Evolutionary conservation across 2,888 invertebrate species (phyloP).

Genomic region (Tuta absoluta): DNA sequence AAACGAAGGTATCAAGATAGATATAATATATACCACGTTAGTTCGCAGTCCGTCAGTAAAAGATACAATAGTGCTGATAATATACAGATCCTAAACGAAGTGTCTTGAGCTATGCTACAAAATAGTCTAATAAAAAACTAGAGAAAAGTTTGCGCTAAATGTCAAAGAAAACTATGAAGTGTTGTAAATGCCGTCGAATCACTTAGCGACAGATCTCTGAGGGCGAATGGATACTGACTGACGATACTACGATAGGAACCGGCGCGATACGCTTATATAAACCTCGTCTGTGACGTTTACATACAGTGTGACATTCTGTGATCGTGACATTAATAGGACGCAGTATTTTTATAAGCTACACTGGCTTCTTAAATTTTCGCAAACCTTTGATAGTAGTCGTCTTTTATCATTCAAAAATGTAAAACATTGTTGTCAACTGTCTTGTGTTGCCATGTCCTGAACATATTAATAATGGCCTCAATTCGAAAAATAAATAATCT

Average conservation of each 20-base stretch:
- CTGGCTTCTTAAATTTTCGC: too few species aligned
- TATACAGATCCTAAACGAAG: slow-evolving; percentile 51
- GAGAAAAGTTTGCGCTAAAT: slow-evolving; percentile 63
- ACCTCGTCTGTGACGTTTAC: not conserved
- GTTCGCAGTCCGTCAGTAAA: slow-evolving; percentile 55
- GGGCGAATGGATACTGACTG: slow-evolving; percentile 40
- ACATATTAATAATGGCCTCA: too few species aligned
- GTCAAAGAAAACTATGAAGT: slow-evolving; percentile 65
- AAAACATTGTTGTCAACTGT: too few species aligned
- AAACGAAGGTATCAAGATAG: slow-evolving; percentile 67
- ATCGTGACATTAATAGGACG: not conserved
- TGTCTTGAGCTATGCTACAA: slow-evolving; percentile 59
- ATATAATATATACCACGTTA: slow-evolving; percentile 47
- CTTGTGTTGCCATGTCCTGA: too few species aligned
- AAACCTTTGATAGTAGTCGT: too few species aligned
- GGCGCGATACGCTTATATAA: not conserved
- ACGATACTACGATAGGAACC: slow-evolving; percentile 14
- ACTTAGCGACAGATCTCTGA: slow-evolving; percentile 53
- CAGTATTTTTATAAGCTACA: too few species aligned
- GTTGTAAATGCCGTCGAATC: slow-evolving; percentile 67
- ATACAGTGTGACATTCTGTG: not conserved
- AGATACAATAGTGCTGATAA: slow-evolving; percentile 48
- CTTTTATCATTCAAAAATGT: too few species aligned
- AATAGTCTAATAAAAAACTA: slow-evolving; percentile 60
- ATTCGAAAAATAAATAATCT: too few species aligned